Evolutionary conservation across 1,140 invertebrate species (phyloP).

Genomic region (Uloborus diversus): DNA sequence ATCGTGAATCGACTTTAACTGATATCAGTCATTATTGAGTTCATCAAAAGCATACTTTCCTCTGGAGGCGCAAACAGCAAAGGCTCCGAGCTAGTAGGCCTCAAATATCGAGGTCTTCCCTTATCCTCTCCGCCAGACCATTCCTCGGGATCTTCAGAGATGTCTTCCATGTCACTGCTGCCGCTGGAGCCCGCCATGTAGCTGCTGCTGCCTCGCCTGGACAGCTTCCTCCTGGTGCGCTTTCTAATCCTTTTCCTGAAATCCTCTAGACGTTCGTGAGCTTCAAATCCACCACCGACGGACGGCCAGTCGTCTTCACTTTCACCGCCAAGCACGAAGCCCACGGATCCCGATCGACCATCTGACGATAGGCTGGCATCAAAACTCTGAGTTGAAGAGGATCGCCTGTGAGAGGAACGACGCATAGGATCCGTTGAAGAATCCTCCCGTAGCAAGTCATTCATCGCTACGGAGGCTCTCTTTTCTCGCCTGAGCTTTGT

Average conservation of each 20-base stretch:
- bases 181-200: constrained; percentile 26
- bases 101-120: not conserved
- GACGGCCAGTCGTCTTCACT: not conserved
- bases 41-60: not conserved
- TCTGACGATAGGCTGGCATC: not conserved
- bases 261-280: constrained; percentile 49
- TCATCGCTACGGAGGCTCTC: not conserved
- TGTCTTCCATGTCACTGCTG: constrained; percentile 59
- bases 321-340: constrained; percentile 35
- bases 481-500: not conserved
- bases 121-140: constrained; percentile 2
- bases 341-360: constrained; percentile 24
- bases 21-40: no score
- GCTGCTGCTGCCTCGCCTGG: not conserved
- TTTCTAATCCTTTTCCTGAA: constrained; percentile 45
- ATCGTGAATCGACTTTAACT: no score
- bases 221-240: constrained; percentile 1
- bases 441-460: not conserved
- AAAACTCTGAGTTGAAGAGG: no score
- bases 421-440: not conserved
- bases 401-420: not conserved
- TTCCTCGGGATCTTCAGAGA: constrained; percentile 36
- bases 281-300: not conserved
- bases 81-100: constrained; percentile 46
- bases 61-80: constrained; percentile 2